Conservation (phyloP, 2,113 vertebrate genomes). For the Lagopus muta region DNA sequence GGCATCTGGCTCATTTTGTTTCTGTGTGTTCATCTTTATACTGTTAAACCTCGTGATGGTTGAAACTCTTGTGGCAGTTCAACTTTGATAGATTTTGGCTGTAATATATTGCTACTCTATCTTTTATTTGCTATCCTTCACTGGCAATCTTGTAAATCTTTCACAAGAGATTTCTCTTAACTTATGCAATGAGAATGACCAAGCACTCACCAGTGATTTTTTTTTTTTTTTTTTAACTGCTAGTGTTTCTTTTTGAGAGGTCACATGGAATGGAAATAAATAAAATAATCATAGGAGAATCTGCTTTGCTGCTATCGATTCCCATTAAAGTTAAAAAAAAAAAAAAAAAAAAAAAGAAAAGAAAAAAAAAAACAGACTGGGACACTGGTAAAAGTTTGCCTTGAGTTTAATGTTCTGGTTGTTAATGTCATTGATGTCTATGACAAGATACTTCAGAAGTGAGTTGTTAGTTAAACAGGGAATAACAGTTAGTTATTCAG, state of each 20-base stretch:
- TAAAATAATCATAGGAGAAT: not conserved
- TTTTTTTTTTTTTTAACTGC: not conserved
- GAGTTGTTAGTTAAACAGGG: not conserved
- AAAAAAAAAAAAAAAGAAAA: not conserved
- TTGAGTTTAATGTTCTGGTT: not conserved
- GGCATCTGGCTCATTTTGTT: too few species aligned
- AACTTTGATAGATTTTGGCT: not conserved
- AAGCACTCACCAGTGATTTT: accelerated
- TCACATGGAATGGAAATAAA: not conserved
- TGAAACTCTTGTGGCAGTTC: not conserved
- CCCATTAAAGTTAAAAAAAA: not conserved
- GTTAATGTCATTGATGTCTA: not conserved
- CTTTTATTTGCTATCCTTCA: not conserved
- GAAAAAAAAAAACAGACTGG: not conserved
- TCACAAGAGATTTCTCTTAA: not conserved
- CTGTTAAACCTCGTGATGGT: not conserved
- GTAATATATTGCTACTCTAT: not conserved
- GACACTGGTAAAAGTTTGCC: not conserved
- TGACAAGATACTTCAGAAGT: not conserved
- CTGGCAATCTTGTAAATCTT: not conserved
- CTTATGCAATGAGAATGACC: not conserved
- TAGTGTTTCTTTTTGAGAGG: not conserved
- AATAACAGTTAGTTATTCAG: not conserved
- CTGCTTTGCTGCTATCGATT: not conserved
- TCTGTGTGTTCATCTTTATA: not conserved